These are phyloP conservation scores for Megastigmus dorsalis DNA, from an alignment of 2,888 invertebrate species.

Conservation along the genomic window DNA sequence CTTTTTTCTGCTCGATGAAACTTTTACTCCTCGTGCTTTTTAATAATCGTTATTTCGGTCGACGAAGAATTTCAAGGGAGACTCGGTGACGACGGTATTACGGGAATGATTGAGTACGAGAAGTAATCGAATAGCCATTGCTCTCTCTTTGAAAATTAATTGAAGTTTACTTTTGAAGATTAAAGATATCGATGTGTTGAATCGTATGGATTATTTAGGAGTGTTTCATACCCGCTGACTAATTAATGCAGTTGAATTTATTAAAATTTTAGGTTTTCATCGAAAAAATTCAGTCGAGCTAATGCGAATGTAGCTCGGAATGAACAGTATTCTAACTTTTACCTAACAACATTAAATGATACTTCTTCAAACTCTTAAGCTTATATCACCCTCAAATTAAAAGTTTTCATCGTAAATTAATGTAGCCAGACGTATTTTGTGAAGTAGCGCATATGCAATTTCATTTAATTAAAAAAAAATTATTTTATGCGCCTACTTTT, in stretches of 20 bases:
- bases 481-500: too few species aligned
- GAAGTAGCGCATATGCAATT: background rate
- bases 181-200: background rate
- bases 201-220: too few species aligned
- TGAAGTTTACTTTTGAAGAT: background rate
- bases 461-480: background rate
- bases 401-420: background rate
- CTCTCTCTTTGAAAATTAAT: conserved; percentile 15
- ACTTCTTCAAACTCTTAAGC: background rate
- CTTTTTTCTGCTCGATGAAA: background rate
- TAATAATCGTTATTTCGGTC: conserved; percentile 11
- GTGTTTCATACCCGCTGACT: too few species aligned
- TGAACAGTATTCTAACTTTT: background rate
- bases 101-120: background rate
- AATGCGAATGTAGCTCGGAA: background rate
- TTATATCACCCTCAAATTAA: background rate
- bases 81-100: too few species aligned
- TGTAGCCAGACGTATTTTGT: background rate
- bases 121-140: conserved; percentile 2
- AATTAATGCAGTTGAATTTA: too few species aligned
- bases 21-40: background rate
- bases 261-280: too few species aligned
- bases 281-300: background rate
- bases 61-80: background rate
- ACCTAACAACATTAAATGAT: background rate